Conservation (phyloP, 2,888 invertebrate species). For the Labia minor region DNA sequence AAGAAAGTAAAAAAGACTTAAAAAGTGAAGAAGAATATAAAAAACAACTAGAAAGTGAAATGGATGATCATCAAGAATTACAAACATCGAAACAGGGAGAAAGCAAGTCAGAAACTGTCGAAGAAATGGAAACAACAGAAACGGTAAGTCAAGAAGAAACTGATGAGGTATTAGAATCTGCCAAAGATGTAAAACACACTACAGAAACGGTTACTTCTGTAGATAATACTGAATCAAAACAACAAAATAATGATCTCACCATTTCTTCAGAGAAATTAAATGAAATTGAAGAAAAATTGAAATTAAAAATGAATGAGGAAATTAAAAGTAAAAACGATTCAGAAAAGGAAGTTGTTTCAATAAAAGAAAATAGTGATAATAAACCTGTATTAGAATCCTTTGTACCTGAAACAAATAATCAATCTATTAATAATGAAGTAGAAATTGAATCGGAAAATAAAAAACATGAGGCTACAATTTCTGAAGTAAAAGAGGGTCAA, state of each 20-base stretch:
- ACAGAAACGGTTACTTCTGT: conserved; percentile 20
- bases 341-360: no score
- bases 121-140: no score
- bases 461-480: conserved; percentile 14
- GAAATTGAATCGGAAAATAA: conserved; percentile 14
- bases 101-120: conserved; percentile 16
- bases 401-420: conserved; percentile 14
- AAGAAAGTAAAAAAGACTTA: conserved; percentile 16
- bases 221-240: no score
- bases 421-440: conserved; percentile 20
- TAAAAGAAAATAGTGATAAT: no score
- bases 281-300: no score
- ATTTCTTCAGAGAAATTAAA: no score
- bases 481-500: background rate
- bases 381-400: no score
- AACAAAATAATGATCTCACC: conserved; percentile 21
- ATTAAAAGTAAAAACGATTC: conserved; percentile 17
- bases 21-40: conserved; percentile 17
- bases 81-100: no score
- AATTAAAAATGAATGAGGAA: no score
- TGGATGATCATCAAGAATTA: conserved; percentile 18
- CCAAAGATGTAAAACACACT: no score
- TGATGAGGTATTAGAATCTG: conserved; percentile 20
- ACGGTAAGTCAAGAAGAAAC: no score
- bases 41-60: background rate